Conservation (phyloP, 2,113 vertebrate species). For the Synchiropus splendidus region DNA sequence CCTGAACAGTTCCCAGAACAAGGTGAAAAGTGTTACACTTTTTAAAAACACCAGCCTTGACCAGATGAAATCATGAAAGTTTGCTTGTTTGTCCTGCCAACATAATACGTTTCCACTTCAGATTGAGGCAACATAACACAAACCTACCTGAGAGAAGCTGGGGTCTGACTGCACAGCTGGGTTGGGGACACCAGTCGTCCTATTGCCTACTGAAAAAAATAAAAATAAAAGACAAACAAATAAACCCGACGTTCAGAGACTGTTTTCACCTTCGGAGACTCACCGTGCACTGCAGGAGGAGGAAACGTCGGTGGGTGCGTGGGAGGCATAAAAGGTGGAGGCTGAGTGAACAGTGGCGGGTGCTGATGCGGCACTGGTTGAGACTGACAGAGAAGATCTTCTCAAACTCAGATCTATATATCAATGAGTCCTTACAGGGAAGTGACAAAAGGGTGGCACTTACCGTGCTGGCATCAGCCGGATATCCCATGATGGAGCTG, state of each 20-base stretch:
- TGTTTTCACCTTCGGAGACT: neutral
- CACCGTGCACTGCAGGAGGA: conserved; percentile 51
- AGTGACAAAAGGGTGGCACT: conserved; percentile 34
- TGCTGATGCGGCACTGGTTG: conserved; percentile 8
- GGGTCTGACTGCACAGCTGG: conserved; percentile 24
- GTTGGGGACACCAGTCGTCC: conserved; percentile 17
- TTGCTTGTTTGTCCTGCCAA: too few species aligned
- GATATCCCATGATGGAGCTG: conserved; percentile 54
- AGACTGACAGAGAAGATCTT: neutral
- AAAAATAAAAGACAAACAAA: conserved; percentile 1
- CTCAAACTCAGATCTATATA: neutral
- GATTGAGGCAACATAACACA: too few species aligned
- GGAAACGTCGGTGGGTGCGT: conserved; percentile 23
- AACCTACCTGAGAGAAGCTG: conserved; percentile 43
- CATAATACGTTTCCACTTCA: too few species aligned
- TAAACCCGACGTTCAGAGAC: neutral
- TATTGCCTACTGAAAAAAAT: conserved; percentile 38
- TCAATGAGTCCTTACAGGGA: neutral
- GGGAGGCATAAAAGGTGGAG: conserved; percentile 35
- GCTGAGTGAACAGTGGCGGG: conserved; percentile 32
- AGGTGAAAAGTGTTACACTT: too few species aligned
- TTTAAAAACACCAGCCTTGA: too few species aligned
- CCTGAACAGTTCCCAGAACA: conserved; percentile 15
- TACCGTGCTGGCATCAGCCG: conserved; percentile 41
- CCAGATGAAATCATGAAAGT: too few species aligned